Evolutionary conservation across 2,113 vertebrate genomes (phyloP), one percentile per base, ranked within the genome.

Genomic region (Epinephelus fuscoguttatus): DNA sequence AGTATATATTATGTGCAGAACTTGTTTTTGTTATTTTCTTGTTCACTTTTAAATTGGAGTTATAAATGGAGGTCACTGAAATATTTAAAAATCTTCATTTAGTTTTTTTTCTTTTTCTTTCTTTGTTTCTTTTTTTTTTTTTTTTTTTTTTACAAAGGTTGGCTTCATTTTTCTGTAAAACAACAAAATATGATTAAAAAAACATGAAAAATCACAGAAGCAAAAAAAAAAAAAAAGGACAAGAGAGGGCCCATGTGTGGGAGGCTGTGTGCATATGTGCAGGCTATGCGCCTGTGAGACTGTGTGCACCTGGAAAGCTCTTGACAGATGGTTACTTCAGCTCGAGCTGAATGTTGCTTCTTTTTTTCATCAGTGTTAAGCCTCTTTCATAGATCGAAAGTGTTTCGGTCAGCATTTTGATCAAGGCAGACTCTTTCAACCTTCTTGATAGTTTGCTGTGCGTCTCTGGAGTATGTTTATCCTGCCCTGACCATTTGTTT

Each of bases 291-390:
- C 91, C 80, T 82, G 69, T 72, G 88, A 91, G 92, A 84, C 87
- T 89, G 82, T 59, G 63, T 85, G 87, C 92, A 90, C 93, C 89
- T 92, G 85, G 92, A 91, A 91, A 84, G 84, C 85, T 84, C 87
- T 91, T 89, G 91, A 93, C 92, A 93, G 92, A 91, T 93, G 92
- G 91, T 89, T 88, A 60, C 87, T 91, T 88, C 84, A 62, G 86
- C 89, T 88, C 72, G 1, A 68, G 91, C 89, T 88, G 85, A 92
- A 90, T 74, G 86, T 79, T 75, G 77, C 78, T 82, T 85, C 76
- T 82, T 84, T 89, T 81, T 82, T 78, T 72, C 85, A 4, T 80
- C 83, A 13, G 71, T 15, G 70, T 91, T 88, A 84, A 91, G 81
- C 91, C 78, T 89, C 86, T 91, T 91, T 92, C 78, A 91, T 84